Evolutionary conservation across 2,797 vertebrate genomes (phyloP), one percentile per base, ranked within the genome.

Genomic region (Epinephelus awoara): DNA sequence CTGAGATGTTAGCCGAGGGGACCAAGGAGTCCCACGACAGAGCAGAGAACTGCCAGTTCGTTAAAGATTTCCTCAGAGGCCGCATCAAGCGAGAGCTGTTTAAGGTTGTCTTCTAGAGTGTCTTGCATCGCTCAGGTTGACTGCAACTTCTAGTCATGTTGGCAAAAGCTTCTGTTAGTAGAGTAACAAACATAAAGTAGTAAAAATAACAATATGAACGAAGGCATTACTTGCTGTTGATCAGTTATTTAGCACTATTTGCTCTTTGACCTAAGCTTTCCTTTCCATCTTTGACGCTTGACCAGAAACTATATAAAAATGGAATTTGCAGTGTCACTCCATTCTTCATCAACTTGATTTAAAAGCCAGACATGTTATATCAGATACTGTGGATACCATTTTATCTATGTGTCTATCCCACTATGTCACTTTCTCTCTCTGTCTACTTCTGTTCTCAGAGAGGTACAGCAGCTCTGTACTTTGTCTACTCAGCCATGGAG

Each of bases 1-100:
- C 97, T 0, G 97, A 98, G 88, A 88, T 97, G 89, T 93, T 97
- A 75, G 95, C 96, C 19, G 96, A 96, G 75, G 96, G 96, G 11
- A 98, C 97, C 0, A 97, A 97, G 86, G 96, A 97, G 38, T 94
- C 96, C 3, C 97, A 98, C 0, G 96, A 96, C 79, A 92, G 77
- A 65, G 97, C 97, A 0, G 96, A 97, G 91, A 98, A 96, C 85
- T 96, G 95, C 2, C 95, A 94, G 74, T 97, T 97, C 83, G 97
- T 97, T 73, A 97, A 96, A 86, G 96, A 97, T 75, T 98, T 97
- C 88, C 95, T 98, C 76, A 96, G 96, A 78, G 97, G 97, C 3
- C 94, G 87, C 84, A 97, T 98, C 88, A 95, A 94, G 78, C 92
- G 88, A 80, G 96, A 97, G 72, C 90, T 97, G 19, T 97, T 97